Evolutionary conservation across 2,113 vertebrate species (phyloP).

Genomic region (Chrysochloris asiatica): DNA sequence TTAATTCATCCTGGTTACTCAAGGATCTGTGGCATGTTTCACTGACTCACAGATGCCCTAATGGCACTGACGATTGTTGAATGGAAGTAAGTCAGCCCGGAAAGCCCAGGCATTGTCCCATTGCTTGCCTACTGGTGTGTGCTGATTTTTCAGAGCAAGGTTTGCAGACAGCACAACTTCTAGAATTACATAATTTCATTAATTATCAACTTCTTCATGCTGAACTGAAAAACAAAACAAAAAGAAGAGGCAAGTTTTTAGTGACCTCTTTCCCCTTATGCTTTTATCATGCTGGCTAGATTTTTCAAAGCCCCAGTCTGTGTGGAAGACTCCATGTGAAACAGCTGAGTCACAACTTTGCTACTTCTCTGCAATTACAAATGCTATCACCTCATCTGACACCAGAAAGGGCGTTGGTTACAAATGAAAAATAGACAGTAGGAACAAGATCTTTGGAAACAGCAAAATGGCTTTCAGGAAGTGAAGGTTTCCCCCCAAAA

Average conservation of each 20-base stretch:
- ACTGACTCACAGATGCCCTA: conserved; percentile 22
- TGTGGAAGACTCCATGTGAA: neutral
- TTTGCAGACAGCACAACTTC: conserved; percentile 9
- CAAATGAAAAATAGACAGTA: conserved; percentile 39
- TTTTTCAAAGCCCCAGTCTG: neutral
- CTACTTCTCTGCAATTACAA: conserved; percentile 32
- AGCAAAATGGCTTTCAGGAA: neutral
- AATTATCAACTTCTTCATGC: neutral
- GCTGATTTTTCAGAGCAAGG: conserved; percentile 4
- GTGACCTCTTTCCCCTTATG: neutral
- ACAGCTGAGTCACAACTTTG: conserved; percentile 48
- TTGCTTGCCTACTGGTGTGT: neutral
- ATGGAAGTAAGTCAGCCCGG: conserved; percentile 1
- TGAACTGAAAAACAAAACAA: too few relatives aligned
- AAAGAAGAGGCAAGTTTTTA: too few relatives aligned
- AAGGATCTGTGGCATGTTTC: neutral
- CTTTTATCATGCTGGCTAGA: neutral
- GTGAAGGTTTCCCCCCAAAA: neutral
- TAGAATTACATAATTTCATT: neutral
- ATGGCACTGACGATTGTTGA: neutral
- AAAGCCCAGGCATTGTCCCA: conserved; percentile 38
- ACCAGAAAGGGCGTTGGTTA: neutral
- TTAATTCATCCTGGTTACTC: conserved; percentile 39
- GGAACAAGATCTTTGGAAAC: conserved; percentile 11
- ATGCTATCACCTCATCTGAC: conserved; percentile 51